Evolutionary conservation across 2,797 vertebrate species (phyloP).

Genomic region (Hybognathus amarus): DNA sequence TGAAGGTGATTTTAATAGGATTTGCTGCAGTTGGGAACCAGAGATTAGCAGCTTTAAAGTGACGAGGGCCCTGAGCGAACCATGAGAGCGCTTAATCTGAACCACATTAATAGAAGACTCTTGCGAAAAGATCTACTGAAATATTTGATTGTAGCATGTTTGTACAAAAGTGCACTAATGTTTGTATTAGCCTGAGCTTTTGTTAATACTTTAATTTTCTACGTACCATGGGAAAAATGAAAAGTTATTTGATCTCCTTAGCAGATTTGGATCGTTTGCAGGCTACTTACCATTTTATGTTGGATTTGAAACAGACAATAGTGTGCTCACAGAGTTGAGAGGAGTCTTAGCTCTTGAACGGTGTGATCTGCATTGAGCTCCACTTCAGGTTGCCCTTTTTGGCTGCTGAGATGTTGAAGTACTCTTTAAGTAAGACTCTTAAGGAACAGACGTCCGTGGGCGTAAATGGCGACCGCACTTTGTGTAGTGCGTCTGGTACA

Average conservation of each 20-base stretch:
- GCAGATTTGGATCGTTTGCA: slow-evolving; percentile 24
- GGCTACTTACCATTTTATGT: slow-evolving; percentile 42
- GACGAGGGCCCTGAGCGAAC: slow-evolving; percentile 69
- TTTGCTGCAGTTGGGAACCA: slow-evolving; percentile 81
- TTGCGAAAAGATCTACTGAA: slow-evolving; percentile 67
- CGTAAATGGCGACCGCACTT: slow-evolving; percentile 37
- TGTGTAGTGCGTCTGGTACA: neutral
- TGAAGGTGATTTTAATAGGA: slow-evolving; percentile 86
- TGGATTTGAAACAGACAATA: slow-evolving; percentile 53
- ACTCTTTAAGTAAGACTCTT: slow-evolving; percentile 58
- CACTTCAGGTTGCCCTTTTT: slow-evolving; percentile 58
- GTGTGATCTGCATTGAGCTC: slow-evolving; percentile 60
- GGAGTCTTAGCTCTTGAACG: slow-evolving; percentile 55
- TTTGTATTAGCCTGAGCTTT: slow-evolving; percentile 12
- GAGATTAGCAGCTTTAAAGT: slow-evolving; percentile 84
- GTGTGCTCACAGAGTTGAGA: slow-evolving; percentile 43
- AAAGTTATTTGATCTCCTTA: slow-evolving; percentile 27
- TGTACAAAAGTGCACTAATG: neutral
- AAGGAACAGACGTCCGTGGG: slow-evolving; percentile 46
- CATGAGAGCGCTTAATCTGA: slow-evolving; percentile 76
- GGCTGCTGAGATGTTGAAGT: slow-evolving; percentile 56
- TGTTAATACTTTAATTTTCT: slow-evolving; percentile 3
- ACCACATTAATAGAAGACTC: slow-evolving; percentile 72
- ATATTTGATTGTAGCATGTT: slow-evolving; percentile 24
- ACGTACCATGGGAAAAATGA: too few species aligned